A percentile compares a stretch with the other conserved stretches of the same genome.
phyloP scores from a whole-genome alignment of 2,797 vertebrate genomes.

The Corythornis leucogaster region DNA sequence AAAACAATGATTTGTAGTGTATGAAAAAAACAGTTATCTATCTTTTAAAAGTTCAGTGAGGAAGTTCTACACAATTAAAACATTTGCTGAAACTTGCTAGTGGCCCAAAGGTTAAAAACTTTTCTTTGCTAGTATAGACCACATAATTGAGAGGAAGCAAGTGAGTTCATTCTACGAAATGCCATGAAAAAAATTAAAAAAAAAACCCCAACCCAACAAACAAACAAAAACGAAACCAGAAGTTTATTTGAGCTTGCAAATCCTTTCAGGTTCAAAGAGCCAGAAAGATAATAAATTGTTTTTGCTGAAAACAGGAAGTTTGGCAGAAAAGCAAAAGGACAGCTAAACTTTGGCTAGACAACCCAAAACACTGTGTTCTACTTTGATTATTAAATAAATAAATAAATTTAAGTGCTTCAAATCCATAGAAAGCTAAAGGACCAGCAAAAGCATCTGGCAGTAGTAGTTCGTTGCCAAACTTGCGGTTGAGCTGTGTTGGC shows the following conservation, averaged over 20 bases:
- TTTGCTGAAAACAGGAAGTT: conserved; percentile 87
- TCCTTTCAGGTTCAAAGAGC: conserved; percentile 78
- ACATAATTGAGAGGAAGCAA: conserved; percentile 67
- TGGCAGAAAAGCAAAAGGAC: conserved; percentile 80
- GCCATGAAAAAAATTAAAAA: conserved; percentile 31
- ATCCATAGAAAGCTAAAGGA: conserved; percentile 79
- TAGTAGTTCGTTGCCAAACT: conserved; percentile 68
- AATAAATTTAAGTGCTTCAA: conserved; percentile 60
- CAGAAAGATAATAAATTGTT: conserved; percentile 88
- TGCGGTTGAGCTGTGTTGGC: conserved; percentile 64
- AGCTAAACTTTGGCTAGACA: conserved; percentile 78
- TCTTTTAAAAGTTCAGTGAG: conserved; percentile 67
- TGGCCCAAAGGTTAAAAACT: conserved; percentile 71
- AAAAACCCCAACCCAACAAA: too few relatives aligned
- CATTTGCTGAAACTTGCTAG: conserved; percentile 65
- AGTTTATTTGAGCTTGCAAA: conserved; percentile 73
- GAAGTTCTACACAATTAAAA: conserved; percentile 75
- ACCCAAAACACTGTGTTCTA: conserved; percentile 76
- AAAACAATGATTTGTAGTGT: conserved; percentile 58
- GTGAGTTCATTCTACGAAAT: conserved; percentile 71
- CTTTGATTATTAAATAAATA: conserved; percentile 59
- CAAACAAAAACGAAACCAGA: conserved; percentile 40
- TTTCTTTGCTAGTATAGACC: conserved; percentile 49
- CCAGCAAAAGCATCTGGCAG: conserved; percentile 79
- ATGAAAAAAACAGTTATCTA: conserved; percentile 44